Conservation (phyloP, 2,888 invertebrate genomes). For the Dorcus parallelipipedus region DNA sequence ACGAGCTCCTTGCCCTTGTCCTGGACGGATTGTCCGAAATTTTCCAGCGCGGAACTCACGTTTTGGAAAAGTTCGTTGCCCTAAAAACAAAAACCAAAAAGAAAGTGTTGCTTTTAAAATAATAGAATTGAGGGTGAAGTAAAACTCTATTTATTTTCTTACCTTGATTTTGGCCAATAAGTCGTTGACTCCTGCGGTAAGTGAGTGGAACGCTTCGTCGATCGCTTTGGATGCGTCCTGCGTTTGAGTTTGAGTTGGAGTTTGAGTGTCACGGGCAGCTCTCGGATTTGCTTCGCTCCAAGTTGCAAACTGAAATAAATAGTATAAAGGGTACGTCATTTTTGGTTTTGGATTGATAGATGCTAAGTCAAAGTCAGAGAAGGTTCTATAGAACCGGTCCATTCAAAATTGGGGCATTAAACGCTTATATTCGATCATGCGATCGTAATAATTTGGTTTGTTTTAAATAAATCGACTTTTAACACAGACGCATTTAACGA, state of each 20-base stretch:
- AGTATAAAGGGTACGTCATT: not conserved
- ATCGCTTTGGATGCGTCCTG: slow-evolving; percentile 11
- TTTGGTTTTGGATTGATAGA: no score
- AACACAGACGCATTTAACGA: no score
- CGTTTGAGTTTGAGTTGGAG: not conserved
- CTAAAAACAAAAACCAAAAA: slow-evolving; percentile 13
- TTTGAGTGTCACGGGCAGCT: not conserved
- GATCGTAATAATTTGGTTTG: no score
- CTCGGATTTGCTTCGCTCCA: not conserved
- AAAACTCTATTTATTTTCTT: not conserved
- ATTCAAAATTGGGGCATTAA: no score
- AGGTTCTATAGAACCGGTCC: no score
- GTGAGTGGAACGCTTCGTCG: slow-evolving; percentile 9
- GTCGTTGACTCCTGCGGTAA: slow-evolving; percentile 14
- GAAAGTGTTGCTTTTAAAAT: not conserved
- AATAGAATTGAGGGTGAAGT: no score
- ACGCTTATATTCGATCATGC: not conserved
- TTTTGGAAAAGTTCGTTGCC: slow-evolving; percentile 20
- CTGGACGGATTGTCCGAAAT: slow-evolving; percentile 18
- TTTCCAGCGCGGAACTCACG: slow-evolving; percentile 16
- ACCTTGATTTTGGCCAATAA: slow-evolving; percentile 17
- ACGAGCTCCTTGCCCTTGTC: slow-evolving; percentile 16
- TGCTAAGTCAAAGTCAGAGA: no score
- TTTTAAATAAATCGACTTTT: no score
- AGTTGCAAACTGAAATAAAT: slow-evolving; percentile 1